These are phyloP conservation scores for Cryptocephalus moraei DNA, from an alignment of 2,888 invertebrate genomes.

Conservation along the genomic window DNA sequence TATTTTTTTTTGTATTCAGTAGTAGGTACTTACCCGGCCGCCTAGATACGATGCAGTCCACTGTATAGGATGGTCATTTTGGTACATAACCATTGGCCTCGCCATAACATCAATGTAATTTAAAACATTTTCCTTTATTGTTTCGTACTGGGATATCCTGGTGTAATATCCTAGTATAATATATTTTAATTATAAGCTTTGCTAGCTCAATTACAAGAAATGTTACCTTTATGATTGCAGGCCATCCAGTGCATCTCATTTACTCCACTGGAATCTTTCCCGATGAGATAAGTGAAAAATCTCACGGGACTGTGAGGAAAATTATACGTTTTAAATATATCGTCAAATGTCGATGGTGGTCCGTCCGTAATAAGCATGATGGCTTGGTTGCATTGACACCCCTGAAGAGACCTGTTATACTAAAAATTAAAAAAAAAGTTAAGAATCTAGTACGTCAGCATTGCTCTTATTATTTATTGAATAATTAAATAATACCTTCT, in stretches of 20 bases:
- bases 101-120: constrained; percentile 94
- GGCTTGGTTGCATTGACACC: constrained; percentile 94
- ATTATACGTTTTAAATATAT: constrained; percentile 68
- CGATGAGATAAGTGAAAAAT: constrained; percentile 93
- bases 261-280: constrained; percentile 81
- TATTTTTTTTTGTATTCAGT: not conserved
- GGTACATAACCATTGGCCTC: constrained; percentile 90
- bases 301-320: constrained; percentile 90
- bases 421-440: constrained; percentile 29
- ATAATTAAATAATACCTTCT: constrained; percentile 50
- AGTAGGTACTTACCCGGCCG: constrained; percentile 54
- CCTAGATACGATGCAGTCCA: constrained; percentile 92
- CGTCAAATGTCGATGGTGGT: constrained; percentile 59
- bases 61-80: constrained; percentile 81
- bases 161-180: constrained; percentile 66
- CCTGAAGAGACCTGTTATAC: constrained; percentile 75
- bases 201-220: constrained; percentile 5
- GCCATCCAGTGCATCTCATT: constrained; percentile 89
- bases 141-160: constrained; percentile 78
- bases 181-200: not conserved
- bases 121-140: constrained; percentile 85
- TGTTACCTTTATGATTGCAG: constrained; percentile 87
- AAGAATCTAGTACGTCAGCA: not conserved
- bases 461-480: not conserved
- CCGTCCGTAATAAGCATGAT: constrained; percentile 96